Base-by-base conservation (phyloP, 2,888 invertebrate species). In the Taphrorychus bicolor region DNA sequence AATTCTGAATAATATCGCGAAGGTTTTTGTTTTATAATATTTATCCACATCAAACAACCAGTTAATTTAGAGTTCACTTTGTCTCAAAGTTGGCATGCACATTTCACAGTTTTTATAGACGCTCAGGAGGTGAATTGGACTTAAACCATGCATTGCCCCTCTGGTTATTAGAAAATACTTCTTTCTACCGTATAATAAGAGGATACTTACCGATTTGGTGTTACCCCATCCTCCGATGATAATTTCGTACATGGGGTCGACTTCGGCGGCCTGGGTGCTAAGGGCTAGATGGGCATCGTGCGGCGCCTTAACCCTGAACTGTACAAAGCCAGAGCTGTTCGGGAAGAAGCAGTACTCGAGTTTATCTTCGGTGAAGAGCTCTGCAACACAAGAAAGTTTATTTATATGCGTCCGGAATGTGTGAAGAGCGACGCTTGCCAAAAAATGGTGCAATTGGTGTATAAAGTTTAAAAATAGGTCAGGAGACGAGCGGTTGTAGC, bases 191-290 rank as follows among this genome's bases (percentile, higher is more conserved):
- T n/a, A n/a, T n/a, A n/a, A n/a, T n/a, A n/a, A n/a, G n/a, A n/a
- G 21, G 21, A 7, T 21, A n/a, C 22, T 18, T 67, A 70, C 71
- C 24, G 92, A 93, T 83, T 93, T 94, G 70, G 87, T 84, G 82
- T 95, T 95, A 19, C 87, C 87, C 95, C 95, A 96, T 23, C 95
- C 95, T 22, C 95, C 95, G 75, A 96, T 86, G 83, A 95, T 92
- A 59, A 95, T 80, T 87, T 96, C 95, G 79, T 90, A 89, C 85
- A 95, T 92, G 18, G 93, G 94, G 56, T 90, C 88, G 5, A 87
- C 83, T 73, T 91, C 92, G 51, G 85, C 83, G 2, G 93, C 89
- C 0, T 87, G 87, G 62, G 88, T 84, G 9, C 92, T 90, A 9
- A 96, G 87, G 0, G 93, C 93, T 74, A 96, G 77, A 80, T 95